Evolutionary conservation across 2,888 invertebrate species (phyloP).

Genomic region (Philereme vetulata): DNA sequence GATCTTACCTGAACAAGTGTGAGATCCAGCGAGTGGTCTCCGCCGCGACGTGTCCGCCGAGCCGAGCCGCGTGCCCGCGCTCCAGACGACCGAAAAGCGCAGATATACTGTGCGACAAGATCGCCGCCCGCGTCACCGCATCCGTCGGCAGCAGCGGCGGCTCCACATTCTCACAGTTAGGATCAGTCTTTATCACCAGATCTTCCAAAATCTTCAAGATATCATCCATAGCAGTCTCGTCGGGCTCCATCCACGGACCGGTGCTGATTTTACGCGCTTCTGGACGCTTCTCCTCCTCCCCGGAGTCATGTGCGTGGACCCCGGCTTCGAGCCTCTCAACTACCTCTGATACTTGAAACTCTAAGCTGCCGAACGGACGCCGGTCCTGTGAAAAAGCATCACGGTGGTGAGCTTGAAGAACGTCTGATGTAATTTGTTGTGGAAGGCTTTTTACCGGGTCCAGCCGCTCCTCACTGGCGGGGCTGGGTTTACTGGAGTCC

Average conservation of each 20-base stretch:
- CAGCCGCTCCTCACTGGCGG: constrained; percentile 52
- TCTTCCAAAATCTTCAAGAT: constrained; percentile 85
- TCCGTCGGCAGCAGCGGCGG: constrained; percentile 86
- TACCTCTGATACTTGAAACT: constrained; percentile 89
- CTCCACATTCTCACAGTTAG: constrained; percentile 85
- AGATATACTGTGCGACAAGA: constrained; percentile 94
- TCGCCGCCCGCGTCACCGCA: constrained; percentile 83
- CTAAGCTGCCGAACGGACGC: constrained; percentile 86
- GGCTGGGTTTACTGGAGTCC: constrained; percentile 64
- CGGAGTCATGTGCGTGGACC: constrained; percentile 73
- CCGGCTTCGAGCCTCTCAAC: constrained; percentile 88
- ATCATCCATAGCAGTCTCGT: constrained; percentile 84
- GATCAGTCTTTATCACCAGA: constrained; percentile 84
- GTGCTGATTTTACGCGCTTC: constrained; percentile 78
- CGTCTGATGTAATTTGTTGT: constrained; percentile 23
- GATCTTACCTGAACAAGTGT: constrained; percentile 89
- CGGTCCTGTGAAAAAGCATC: constrained; percentile 77
- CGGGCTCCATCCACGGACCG: constrained; percentile 77
- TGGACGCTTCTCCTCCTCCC: constrained; percentile 68
- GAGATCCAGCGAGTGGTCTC: constrained; percentile 95
- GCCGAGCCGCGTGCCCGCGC: constrained; percentile 89
- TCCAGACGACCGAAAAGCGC: constrained; percentile 94
- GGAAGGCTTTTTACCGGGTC: constrained; percentile 59
- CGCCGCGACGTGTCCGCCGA: constrained; percentile 91
- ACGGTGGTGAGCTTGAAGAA: constrained; percentile 20